phyloP scores from a whole-genome alignment of 2,797 vertebrate species.

The Gallinago solitaria region DNA sequence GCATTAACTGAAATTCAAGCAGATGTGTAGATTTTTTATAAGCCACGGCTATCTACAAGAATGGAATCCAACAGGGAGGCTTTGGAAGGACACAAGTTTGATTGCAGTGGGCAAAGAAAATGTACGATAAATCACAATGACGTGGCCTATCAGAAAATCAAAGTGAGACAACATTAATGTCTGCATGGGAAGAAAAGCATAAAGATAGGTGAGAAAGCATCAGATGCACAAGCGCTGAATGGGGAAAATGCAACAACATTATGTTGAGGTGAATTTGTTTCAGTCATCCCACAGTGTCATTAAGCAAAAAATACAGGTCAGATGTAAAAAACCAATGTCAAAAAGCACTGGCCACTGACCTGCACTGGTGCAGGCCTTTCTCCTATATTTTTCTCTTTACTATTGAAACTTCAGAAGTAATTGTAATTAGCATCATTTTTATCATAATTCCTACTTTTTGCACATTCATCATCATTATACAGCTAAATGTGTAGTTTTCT shows the following conservation, averaged over 20 bases:
- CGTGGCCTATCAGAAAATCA: accelerated
- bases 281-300: background rate
- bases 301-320: background rate
- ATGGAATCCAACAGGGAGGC: background rate
- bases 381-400: background rate
- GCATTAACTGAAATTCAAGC: background rate
- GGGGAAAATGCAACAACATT: background rate
- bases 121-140: background rate
- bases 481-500: background rate
- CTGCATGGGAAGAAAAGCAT: background rate
- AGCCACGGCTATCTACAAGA: background rate
- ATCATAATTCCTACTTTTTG: background rate
- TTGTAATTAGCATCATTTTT: background rate
- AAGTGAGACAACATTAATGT: background rate
- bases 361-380: background rate
- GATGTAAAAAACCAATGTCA: background rate
- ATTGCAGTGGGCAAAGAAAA: background rate
- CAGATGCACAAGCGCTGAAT: background rate
- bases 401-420: background rate
- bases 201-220: background rate
- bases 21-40: background rate
- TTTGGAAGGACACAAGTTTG: background rate
- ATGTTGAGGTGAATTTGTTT: accelerated
- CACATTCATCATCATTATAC: background rate
- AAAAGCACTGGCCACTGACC: background rate